Evolutionary conservation across 1,140 invertebrate species (phyloP).

Genomic region (Drosophila nasuta): DNA sequence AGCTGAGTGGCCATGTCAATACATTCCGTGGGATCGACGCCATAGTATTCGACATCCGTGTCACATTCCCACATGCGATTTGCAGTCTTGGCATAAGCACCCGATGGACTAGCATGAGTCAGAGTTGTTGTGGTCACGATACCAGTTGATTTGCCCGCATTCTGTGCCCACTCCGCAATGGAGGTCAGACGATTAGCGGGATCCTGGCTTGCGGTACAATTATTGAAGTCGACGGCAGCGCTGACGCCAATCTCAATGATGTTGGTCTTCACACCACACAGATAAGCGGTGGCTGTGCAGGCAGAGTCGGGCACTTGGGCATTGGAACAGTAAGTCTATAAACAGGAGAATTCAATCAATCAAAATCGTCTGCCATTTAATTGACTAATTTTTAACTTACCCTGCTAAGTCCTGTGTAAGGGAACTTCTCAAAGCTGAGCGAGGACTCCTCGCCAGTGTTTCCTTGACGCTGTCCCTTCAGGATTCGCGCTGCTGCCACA

Average conservation of each 20-base stretch:
- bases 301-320: conserved; percentile 93
- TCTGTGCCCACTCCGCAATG: conserved; percentile 93
- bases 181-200: conserved; percentile 87
- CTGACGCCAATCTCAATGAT: conserved; percentile 88
- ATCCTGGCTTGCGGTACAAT: conserved; percentile 89
- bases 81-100: conserved; percentile 86
- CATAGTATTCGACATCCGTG: conserved; percentile 84
- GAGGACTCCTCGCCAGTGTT: conserved; percentile 88
- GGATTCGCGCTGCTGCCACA: conserved; percentile 88
- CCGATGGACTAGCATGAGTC: conserved; percentile 80
- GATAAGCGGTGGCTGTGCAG: conserved; percentile 89
- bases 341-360: background rate
- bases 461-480: conserved; percentile 87
- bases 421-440: conserved; percentile 92
- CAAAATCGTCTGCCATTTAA: background rate
- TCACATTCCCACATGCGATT: conserved; percentile 93
- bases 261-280: conserved; percentile 91
- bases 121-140: conserved; percentile 81
- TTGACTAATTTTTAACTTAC: conserved; percentile 31
- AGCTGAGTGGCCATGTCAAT: conserved; percentile 87
- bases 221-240: conserved; percentile 87
- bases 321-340: conserved; percentile 89
- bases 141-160: conserved; percentile 87
- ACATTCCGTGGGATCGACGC: conserved; percentile 79
- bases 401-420: conserved; percentile 89